Evolutionary conservation across 2,797 vertebrate genomes (phyloP), one percentile per base, ranked within the genome.

Genomic region (Coregonus sp.): DNA sequence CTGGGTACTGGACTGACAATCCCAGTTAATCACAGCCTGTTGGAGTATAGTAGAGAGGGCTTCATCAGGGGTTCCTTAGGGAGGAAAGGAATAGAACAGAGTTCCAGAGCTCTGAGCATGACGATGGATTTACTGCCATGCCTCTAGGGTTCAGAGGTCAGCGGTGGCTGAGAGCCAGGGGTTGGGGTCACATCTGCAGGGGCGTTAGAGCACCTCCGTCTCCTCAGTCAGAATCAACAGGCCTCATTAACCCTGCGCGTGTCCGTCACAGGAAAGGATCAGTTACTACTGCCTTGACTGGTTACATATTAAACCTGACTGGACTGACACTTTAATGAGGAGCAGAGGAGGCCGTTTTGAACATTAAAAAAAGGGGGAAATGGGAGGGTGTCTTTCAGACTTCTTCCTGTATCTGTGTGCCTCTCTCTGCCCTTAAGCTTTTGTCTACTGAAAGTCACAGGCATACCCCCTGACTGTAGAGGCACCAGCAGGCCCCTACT

Each of bases 211-310:
- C 5, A 63, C n/a, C 56, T 81, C 75, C 80, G 83, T 81, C 59
- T 81, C 86, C 88, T 86, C 86, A 85, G 87, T 63, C 11, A 86
- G 85, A 80, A 87, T 85, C 63, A 47, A 82, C 78, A 80, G 86
- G 86, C 88, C 59, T 92, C 81, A 90, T 93, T 93, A 93, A 87
- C 75, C 75, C 72, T 37, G 75, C 72, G 75, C 9, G 80, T 89
- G 90, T 91, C 83, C 80, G 80, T 69, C 75, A 87, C 88, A 91
- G 91, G 87, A 92, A 94, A 71, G 76, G 87, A 93, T 89, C 86
- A 61, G 40, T 47, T 47, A 12, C 40, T 47, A 47, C 9, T 47
- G 40, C 40, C 40, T 12, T 47, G 40, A 47, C 40, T 47, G 40
- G 40, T 11, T 47, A 47, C 11, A 47, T 47, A 9, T 47, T 47